A percentile compares a stretch with the other conserved stretches of the same genome.
Evolutionary conservation across 2,888 invertebrate species (phyloP).

Genomic region (Lasioglossum lativentre): DNA sequence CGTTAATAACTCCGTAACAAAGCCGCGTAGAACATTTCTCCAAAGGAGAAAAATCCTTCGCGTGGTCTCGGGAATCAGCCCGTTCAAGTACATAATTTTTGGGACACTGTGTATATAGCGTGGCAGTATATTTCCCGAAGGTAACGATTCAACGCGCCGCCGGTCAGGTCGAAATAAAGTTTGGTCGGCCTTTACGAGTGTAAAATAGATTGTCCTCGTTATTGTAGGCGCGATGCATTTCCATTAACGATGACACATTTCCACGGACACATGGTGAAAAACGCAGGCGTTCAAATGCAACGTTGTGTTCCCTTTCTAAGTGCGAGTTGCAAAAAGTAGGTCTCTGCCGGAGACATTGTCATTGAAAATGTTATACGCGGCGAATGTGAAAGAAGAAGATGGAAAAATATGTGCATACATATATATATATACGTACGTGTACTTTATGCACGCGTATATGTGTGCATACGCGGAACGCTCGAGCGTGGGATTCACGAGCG

Average conservation of each 20-base stretch:
- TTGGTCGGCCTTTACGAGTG: conserved; percentile 57
- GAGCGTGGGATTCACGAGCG: conserved; percentile 60
- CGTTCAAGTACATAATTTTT: too few relatives aligned
- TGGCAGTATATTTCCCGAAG: conserved; percentile 23
- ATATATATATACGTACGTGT: background rate
- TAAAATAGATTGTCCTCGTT: conserved; percentile 74
- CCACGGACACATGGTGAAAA: conserved; percentile 61
- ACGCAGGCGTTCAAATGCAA: conserved; percentile 59
- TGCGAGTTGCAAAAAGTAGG: conserved; percentile 68
- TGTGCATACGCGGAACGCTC: conserved; percentile 25
- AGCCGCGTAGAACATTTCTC: too few relatives aligned
- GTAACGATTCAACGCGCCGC: conserved; percentile 40
- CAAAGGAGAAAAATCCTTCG: too few relatives aligned
- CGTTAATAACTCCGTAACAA: too few relatives aligned
- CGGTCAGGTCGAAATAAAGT: conserved; percentile 62
- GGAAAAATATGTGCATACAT: background rate
- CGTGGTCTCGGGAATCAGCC: too few relatives aligned
- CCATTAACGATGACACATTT: conserved; percentile 74
- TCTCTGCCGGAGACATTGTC: conserved; percentile 65
- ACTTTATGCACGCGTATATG: background rate
- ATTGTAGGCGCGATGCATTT: conserved; percentile 75
- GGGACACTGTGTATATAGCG: too few relatives aligned
- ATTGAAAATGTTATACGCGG: conserved; percentile 62
- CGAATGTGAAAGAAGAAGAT: conserved; percentile 41
- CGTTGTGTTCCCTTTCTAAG: conserved; percentile 58